Evolutionary conservation across 2,888 invertebrate genomes (phyloP), one percentile per base, ranked within the genome.

Genomic region (Ganaspis brasiliensis): DNA sequence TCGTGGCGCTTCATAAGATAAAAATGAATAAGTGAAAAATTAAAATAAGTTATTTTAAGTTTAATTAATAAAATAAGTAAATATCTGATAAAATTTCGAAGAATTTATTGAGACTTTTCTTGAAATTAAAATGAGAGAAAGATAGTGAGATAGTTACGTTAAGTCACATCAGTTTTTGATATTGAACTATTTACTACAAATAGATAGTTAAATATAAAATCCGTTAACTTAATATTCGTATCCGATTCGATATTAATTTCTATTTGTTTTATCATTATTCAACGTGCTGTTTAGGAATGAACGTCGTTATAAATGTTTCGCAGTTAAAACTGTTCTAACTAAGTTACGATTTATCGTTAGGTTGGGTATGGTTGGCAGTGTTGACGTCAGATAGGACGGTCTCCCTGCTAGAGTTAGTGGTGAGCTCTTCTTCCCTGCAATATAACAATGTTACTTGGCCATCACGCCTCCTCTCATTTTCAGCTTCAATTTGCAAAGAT

Each of bases 401-500:
- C 89, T 90, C 90, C 88, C 87, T 91, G 91, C 90, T 91, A 91
- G 89, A 90, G 85, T 91, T 89, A 89, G 90, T 89, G 84, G 89
- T 86, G 89, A 90, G 89, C 87, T 90, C 91, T 87, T 91, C 90
- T 87, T 90, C 90, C 91, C 91, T 91, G 91, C 81, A 91, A 91
- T 88, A 89, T 80, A 91, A 91, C 81, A 91, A 90, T 82, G 87
- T 89, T 89, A 88, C 89, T 86, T 85, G 87, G 87, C 88, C 82
- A 87, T 86, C 85, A 82, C 83, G 84, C 84, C 78, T 72, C 78
- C 74, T 55, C 19, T 59, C 26, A 72, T 72, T 40, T 26, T 56
- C 70, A 59, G 45, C 74, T 19, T 56, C 37, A 55, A 49, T 71
- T 70, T 72, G 55, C n/a, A n/a, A 37, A 21, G 31, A 57, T 40